Conservation (phyloP, 2,113 vertebrate genomes). For the Acanthochromis polyacanthus region DNA sequence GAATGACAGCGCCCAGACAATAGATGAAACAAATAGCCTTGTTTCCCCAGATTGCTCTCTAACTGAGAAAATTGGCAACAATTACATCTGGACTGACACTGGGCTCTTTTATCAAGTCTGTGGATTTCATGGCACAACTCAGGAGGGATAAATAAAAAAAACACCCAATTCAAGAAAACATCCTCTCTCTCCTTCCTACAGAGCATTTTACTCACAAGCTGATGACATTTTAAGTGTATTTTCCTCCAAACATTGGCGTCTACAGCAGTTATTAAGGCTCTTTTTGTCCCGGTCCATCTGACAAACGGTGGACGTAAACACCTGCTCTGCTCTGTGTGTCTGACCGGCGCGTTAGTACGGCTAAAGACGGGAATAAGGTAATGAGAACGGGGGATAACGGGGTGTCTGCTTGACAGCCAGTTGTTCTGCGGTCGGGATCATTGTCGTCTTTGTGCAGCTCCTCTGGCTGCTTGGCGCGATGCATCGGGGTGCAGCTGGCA, state of each 20-base stretch:
- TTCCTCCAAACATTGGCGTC: background rate
- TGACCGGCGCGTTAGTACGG: background rate
- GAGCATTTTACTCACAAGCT: background rate
- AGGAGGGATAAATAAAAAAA: background rate
- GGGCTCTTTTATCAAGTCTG: slow-evolving; percentile 37
- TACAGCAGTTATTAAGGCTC: background rate
- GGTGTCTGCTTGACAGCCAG: slow-evolving; percentile 52
- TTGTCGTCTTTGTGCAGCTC: slow-evolving; percentile 24
- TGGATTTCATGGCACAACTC: slow-evolving; percentile 40
- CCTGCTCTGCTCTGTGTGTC: slow-evolving; percentile 23
- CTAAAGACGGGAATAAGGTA: slow-evolving; percentile 7
- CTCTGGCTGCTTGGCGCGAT: slow-evolving; percentile 25
- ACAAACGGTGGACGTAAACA: slow-evolving; percentile 14
- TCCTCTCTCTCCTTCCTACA: background rate
- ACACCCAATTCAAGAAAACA: slow-evolving; percentile 19
- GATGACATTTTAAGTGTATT: slow-evolving; percentile 29
- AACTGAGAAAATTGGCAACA: slow-evolving; percentile 61
- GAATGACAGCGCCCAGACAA: slow-evolving; percentile 46
- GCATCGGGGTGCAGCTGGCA: slow-evolving; percentile 50
- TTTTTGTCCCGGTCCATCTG: background rate
- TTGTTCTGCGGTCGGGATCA: slow-evolving; percentile 46
- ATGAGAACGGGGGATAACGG: slow-evolving; percentile 32
- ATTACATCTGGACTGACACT: slow-evolving; percentile 53
- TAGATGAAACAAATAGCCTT: slow-evolving; percentile 43
- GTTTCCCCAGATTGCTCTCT: slow-evolving; percentile 50